These are phyloP conservation scores for Hiodon tergisus DNA, from an alignment of 2,113 vertebrate genomes.

Conservation along the genomic window DNA sequence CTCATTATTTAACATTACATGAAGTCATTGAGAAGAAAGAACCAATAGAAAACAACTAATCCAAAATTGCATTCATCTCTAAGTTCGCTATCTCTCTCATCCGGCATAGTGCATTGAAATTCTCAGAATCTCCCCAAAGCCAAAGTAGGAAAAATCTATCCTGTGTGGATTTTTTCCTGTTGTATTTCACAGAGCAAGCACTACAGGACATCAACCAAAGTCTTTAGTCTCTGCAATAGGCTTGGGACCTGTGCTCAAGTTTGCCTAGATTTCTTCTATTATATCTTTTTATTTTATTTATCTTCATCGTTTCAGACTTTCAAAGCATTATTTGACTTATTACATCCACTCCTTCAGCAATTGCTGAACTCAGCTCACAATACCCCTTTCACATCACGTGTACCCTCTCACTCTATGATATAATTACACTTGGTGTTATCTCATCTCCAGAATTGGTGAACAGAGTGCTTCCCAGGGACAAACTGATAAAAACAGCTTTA, in stretches of 20 bases:
- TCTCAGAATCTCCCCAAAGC: too few species aligned
- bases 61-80: too few species aligned
- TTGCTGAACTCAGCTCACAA: too few species aligned
- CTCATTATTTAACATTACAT: conserved; percentile 36
- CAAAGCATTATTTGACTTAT: background rate
- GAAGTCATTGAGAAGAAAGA: conserved; percentile 3
- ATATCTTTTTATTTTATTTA: background rate
- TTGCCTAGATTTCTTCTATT: background rate
- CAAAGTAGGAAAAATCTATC: too few species aligned
- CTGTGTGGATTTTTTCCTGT: conserved; percentile 2
- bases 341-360: background rate
- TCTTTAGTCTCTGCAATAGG: background rate
- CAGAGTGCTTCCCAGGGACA: too few species aligned
- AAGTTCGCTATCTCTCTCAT: too few species aligned
- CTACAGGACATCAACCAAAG: background rate
- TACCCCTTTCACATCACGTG: background rate
- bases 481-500: too few species aligned
- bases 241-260: background rate
- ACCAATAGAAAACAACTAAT: background rate
- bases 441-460: background rate
- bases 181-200: background rate
- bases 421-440: background rate
- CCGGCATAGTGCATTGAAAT: too few species aligned
- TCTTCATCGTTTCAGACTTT: background rate
- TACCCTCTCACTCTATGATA: background rate